Conservation (phyloP, 2,888 invertebrate genomes). For the Nymphalis polychloros region DNA sequence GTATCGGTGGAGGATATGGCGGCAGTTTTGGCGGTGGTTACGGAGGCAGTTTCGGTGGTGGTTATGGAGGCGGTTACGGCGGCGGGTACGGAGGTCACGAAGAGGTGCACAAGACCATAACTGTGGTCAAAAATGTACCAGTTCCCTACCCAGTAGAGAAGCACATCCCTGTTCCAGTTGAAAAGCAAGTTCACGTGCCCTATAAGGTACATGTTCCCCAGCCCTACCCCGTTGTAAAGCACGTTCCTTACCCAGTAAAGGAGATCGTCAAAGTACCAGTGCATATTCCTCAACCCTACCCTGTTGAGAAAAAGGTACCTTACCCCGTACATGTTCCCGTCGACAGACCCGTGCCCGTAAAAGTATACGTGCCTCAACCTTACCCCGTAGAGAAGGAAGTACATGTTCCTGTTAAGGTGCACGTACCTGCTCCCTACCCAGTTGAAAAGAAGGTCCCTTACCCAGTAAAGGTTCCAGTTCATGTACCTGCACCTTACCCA, state of each 20-base stretch:
- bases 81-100: constrained; percentile 70
- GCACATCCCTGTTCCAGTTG: constrained; percentile 85
- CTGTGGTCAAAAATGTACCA: constrained; percentile 87
- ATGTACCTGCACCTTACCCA: constrained; percentile 83
- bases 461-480: constrained; percentile 85
- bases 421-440: constrained; percentile 85
- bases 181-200: constrained; percentile 83
- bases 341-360: constrained; percentile 77
- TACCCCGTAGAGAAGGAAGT: constrained; percentile 86
- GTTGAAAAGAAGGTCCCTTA: constrained; percentile 85
- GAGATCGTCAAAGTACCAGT: constrained; percentile 82
- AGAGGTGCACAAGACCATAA: constrained; percentile 85
- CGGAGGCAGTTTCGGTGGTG: constrained; percentile 60
- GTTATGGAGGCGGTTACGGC: constrained; percentile 52
- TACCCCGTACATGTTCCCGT: constrained; percentile 79
- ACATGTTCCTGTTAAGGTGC: constrained; percentile 82
- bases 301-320: constrained; percentile 83
- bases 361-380: constrained; percentile 85
- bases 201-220: constrained; percentile 85
- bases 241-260: constrained; percentile 85
- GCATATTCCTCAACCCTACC: constrained; percentile 86
- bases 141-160: constrained; percentile 88
- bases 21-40: constrained; percentile 53
- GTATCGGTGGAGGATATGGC: constrained; percentile 48
- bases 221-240: constrained; percentile 86